These are phyloP conservation scores for Mnemiopsis leidyi DNA, from an alignment of 37 sponge, comb jelly and placozoan genomes.

Conservation along the genomic window DNA sequence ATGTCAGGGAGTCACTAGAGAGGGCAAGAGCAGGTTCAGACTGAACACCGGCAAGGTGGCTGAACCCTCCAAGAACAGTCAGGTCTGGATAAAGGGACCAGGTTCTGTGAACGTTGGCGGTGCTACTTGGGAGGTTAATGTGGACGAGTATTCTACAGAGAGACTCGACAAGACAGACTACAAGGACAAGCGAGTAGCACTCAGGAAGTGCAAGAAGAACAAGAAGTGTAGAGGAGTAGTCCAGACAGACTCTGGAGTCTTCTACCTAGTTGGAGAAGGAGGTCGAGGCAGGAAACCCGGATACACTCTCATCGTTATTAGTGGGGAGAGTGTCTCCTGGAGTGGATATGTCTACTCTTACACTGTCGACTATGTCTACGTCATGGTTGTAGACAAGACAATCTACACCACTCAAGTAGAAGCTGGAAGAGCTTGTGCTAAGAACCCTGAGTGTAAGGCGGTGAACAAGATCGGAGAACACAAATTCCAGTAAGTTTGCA, in stretches of 20 bases:
- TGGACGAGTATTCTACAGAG: neutral
- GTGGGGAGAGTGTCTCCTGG: neutral
- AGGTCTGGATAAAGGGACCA: neutral
- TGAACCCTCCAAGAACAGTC: neutral
- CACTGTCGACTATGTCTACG: neutral
- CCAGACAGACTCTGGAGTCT: neutral
- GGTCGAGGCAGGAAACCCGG: neutral
- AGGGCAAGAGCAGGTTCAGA: neutral
- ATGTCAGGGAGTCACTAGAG: neutral
- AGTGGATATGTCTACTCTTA: neutral
- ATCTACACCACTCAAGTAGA: neutral
- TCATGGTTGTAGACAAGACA: neutral
- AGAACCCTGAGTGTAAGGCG: neutral
- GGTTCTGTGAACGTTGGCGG: neutral
- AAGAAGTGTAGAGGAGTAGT: neutral
- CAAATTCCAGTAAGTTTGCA: slow-evolving; percentile 34
- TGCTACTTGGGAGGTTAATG: neutral
- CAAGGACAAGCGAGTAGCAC: neutral
- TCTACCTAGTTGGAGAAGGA: neutral
- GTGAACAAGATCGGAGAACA: neutral
- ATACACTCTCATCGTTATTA: neutral
- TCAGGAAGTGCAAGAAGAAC: neutral
- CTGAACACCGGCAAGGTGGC: neutral
- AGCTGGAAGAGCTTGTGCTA: slow-evolving; percentile 20
- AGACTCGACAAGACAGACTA: neutral